A percentile compares a stretch with the other conserved stretches of the same genome.
Evolutionary conservation across 2,888 invertebrate species (phyloP).

Genomic region (Tortrix viridana): DNA sequence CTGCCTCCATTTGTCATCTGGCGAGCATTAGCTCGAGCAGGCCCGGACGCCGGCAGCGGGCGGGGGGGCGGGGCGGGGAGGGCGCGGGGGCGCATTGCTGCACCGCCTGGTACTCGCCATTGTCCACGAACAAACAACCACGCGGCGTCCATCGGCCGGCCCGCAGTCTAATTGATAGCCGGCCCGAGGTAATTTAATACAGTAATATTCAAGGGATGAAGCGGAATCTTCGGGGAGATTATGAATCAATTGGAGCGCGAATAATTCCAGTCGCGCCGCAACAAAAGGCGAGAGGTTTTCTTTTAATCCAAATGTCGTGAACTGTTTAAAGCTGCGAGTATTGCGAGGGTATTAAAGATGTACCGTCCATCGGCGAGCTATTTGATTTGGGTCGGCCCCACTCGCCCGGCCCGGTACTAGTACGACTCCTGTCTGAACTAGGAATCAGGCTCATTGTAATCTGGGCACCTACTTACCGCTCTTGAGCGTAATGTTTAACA

Average conservation of each 20-base stretch:
- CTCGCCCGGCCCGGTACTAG: neutral
- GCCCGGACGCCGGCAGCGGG: neutral
- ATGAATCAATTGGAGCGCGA: constrained; percentile 33
- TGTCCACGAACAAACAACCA: neutral
- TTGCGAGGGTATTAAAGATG: constrained; percentile 1
- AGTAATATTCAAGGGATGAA: constrained; percentile 16
- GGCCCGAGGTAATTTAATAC: constrained; percentile 24
- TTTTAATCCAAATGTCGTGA: constrained; percentile 32
- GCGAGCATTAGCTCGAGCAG: neutral
- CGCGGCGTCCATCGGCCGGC: neutral
- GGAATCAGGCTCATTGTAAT: constrained; percentile 19
- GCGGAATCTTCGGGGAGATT: constrained; percentile 18
- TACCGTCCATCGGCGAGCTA: constrained; percentile 1
- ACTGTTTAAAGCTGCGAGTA: constrained; percentile 11
- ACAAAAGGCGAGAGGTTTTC: constrained; percentile 23
- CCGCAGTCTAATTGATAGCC: neutral
- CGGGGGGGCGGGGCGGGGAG: neutral
- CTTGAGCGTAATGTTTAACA: neutral
- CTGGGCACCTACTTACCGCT: neutral
- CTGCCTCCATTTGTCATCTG: neutral
- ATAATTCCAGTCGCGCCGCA: constrained; percentile 17
- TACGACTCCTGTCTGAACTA: neutral
- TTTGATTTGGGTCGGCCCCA: constrained; percentile 12
- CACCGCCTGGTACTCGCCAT: constrained; percentile 3
- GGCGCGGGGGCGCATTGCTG: neutral